Conservation (phyloP, 2,113 vertebrate genomes). For the Hippocampus guttulatus region DNA sequence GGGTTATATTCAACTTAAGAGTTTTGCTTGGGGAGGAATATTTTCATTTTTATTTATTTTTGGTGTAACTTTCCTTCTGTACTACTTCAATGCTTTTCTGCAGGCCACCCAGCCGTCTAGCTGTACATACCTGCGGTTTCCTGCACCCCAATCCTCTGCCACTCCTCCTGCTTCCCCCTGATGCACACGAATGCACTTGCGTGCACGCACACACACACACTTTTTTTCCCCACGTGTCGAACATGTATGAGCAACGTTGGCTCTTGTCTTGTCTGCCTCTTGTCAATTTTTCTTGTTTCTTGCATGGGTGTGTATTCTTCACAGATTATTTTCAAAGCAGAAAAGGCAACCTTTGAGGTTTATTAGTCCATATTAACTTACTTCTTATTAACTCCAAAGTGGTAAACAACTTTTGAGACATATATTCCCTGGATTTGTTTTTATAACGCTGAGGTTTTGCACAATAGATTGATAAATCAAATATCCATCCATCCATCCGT, state of each 20-base stretch:
- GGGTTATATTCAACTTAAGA: neutral
- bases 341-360: no score
- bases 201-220: neutral
- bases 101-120: slow-evolving; percentile 64
- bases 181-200: slow-evolving; percentile 19
- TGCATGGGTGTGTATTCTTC: no score
- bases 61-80: slow-evolving; percentile 33
- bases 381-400: no score
- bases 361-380: no score
- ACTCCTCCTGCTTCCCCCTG: slow-evolving; percentile 18
- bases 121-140: slow-evolving; percentile 77
- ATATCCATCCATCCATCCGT: no score
- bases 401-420: no score
- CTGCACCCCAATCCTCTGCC: slow-evolving; percentile 42
- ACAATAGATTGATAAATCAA: no score
- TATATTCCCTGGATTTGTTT: no score
- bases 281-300: slow-evolving; percentile 4
- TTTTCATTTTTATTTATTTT: neutral
- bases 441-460: no score
- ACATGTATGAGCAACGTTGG: slow-evolving; percentile 8
- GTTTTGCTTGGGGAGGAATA: neutral
- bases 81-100: slow-evolving; percentile 36
- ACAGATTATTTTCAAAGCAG: no score
- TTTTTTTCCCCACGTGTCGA: slow-evolving; percentile 20
- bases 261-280: slow-evolving; percentile 17